Evolutionary conservation across 2,113 vertebrate species (phyloP).

Genomic region (Trinectes maculatus): DNA sequence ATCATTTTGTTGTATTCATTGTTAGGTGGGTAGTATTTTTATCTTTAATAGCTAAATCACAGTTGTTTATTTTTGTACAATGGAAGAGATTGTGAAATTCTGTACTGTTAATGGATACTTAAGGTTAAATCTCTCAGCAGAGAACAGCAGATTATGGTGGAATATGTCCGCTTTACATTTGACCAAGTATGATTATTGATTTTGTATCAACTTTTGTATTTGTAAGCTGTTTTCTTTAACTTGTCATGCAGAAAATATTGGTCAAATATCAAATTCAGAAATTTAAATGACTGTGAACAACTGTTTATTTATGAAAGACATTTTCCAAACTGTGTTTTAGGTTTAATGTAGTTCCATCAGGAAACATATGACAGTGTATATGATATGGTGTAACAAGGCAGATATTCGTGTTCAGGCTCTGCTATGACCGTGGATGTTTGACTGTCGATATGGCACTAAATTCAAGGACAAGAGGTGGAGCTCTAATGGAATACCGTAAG

Average conservation of each 20-base stretch:
- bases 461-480: slow-evolving; percentile 44
- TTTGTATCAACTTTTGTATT: slow-evolving; percentile 8
- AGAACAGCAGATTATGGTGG: background rate
- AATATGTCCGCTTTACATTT: slow-evolving; percentile 23
- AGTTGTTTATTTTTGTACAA: background rate
- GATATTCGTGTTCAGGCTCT: slow-evolving; percentile 70
- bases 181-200: slow-evolving; percentile 17
- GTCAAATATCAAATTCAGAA: background rate
- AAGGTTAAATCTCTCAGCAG: too few species aligned
- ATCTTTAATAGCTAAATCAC: background rate
- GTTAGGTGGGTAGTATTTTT: background rate
- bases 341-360: background rate
- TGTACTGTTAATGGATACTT: too few species aligned
- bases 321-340: background rate
- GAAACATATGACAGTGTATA: background rate
- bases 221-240: background rate
- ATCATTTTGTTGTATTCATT: background rate
- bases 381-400: background rate
- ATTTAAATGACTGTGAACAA: background rate
- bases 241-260: background rate
- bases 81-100: background rate
- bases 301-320: background rate
- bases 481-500: slow-evolving; percentile 77
- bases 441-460: slow-evolving; percentile 70
- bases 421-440: slow-evolving; percentile 85